phyloP scores from a whole-genome alignment of 2,888 invertebrate species.

The Endotricha flammealis region DNA sequence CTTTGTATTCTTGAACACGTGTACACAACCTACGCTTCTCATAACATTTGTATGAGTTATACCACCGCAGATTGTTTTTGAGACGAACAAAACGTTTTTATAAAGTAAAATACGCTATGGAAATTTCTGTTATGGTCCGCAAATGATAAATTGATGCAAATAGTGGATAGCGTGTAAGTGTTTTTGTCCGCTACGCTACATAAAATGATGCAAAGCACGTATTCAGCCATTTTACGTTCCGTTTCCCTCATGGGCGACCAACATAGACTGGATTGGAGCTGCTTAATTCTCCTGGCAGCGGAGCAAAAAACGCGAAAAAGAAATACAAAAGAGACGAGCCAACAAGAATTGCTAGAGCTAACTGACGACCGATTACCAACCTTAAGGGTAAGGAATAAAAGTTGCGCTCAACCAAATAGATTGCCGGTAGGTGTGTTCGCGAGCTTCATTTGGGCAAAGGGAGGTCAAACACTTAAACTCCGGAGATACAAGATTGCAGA shows the following conservation, averaged over 20 bases:
- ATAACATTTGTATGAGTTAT: background rate
- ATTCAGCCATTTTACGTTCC: constrained; percentile 21
- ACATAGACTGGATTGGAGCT: constrained; percentile 58
- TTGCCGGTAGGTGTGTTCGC: constrained; percentile 50
- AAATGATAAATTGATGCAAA: constrained; percentile 8
- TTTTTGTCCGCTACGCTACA: constrained; percentile 5
- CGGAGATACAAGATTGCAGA: constrained; percentile 70
- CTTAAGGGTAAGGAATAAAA: constrained; percentile 35
- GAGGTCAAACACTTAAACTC: constrained; percentile 71
- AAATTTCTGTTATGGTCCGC: constrained; percentile 1
- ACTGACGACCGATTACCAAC: constrained; percentile 32
- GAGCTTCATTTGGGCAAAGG: constrained; percentile 69
- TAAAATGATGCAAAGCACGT: constrained; percentile 18
- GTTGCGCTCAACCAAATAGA: constrained; percentile 31
- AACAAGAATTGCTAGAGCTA: constrained; percentile 32
- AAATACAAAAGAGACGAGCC: constrained; percentile 60
- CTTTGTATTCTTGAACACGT: no score
- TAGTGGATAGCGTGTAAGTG: background rate
- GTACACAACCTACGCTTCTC: no score
- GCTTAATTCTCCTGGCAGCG: constrained; percentile 56
- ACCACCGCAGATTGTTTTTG: background rate
- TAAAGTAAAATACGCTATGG: constrained; percentile 1
- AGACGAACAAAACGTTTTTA: background rate
- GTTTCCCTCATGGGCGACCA: constrained; percentile 44
- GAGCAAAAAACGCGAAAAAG: constrained; percentile 58